These are phyloP conservation scores for Myiagra hebetior DNA, from an alignment of 2,113 vertebrate genomes.

Conservation along the genomic window DNA sequence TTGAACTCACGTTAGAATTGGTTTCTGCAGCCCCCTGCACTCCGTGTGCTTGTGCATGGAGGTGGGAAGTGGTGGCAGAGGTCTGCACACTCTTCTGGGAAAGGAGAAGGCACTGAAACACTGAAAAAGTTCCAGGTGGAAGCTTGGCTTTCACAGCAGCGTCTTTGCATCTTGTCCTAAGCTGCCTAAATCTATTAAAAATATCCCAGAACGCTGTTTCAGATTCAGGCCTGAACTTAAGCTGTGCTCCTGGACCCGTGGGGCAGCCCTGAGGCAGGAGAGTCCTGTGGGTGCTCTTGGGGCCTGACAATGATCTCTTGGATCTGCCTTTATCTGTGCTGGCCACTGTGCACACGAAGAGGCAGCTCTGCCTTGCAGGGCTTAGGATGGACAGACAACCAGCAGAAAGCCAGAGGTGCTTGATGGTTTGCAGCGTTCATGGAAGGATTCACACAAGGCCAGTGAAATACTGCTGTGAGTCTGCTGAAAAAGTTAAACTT, in stretches of 20 bases:
- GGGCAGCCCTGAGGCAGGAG: background rate
- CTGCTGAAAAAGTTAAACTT: background rate
- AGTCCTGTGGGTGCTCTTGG: background rate
- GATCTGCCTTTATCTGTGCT: background rate
- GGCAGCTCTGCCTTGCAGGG: background rate
- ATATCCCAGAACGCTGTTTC: background rate
- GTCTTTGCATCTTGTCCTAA: background rate
- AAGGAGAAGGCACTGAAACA: background rate
- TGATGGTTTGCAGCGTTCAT: background rate
- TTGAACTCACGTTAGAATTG: background rate
- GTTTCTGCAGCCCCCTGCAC: background rate
- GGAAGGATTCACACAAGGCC: background rate
- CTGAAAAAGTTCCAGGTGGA: background rate
- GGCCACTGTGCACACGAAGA: background rate
- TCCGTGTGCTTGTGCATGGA: background rate
- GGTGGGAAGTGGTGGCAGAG: background rate
- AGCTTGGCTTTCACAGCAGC: background rate
- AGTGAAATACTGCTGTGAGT: background rate
- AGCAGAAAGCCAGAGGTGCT: background rate
- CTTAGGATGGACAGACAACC: background rate
- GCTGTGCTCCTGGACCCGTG: background rate
- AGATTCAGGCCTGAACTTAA: background rate
- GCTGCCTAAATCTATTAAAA: background rate
- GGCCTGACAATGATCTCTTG: background rate
- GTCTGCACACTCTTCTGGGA: background rate